Percentiles rank a stretch among this genome's conserved stretches.
Evolutionary conservation across 1,140 invertebrate species (phyloP).

Genomic region (Drosophila santomea): DNA sequence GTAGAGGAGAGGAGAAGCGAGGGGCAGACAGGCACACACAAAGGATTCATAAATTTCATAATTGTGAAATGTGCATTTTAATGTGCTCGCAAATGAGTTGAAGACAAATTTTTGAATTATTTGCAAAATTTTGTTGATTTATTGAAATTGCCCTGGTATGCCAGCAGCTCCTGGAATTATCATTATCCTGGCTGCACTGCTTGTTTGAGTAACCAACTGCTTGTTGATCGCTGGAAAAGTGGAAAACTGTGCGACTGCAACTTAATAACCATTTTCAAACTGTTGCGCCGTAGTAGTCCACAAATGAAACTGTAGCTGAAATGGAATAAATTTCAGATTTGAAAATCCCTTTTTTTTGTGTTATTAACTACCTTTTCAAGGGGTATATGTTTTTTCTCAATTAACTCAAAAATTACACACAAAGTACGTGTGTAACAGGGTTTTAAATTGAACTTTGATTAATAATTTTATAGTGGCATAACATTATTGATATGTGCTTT

Average conservation of each 20-base stretch:
- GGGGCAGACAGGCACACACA: constrained; percentile 23
- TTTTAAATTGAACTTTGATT: no score
- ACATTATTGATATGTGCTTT: not conserved
- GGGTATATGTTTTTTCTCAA: not conserved
- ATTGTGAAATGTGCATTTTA: constrained; percentile 64
- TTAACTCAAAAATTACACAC: not conserved
- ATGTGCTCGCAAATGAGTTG: constrained; percentile 59
- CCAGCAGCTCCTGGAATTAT: constrained; percentile 8
- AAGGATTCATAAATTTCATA: constrained; percentile 72
- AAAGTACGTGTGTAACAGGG: no score
- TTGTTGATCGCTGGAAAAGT: constrained; percentile 49
- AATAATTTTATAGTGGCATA: not conserved
- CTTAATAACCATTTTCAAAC: constrained; percentile 69
- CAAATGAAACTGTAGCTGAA: constrained; percentile 2
- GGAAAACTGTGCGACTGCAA: constrained; percentile 27
- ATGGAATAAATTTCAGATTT: not conserved
- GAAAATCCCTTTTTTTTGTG: not conserved
- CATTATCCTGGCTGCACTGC: constrained; percentile 14
- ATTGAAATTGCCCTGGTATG: constrained; percentile 49
- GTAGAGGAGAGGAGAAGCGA: constrained; percentile 15
- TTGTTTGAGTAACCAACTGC: constrained; percentile 1
- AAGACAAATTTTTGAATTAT: constrained; percentile 57
- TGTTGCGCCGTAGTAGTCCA: constrained; percentile 48
- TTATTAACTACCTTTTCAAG: not conserved
- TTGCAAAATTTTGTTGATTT: constrained; percentile 52